A percentile compares a stretch with the other conserved stretches of the same genome.
Evolutionary conservation across 2,797 vertebrate species (phyloP).

Genomic region (Lepus townsendii): DNA sequence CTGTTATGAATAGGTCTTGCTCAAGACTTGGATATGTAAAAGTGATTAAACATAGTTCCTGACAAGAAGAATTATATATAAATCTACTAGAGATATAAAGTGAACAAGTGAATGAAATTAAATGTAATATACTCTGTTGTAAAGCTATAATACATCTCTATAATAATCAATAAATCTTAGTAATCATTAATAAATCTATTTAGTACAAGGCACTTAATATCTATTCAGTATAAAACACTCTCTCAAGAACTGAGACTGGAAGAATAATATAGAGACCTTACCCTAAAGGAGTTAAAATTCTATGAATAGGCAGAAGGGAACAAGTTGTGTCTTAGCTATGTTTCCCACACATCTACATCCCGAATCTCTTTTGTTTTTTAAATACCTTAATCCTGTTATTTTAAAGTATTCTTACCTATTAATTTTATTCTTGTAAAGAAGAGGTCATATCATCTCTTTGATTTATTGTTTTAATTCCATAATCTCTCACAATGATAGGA

Average conservation of each 20-base stretch:
- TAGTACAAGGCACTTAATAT: not conserved
- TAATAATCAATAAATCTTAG: not conserved
- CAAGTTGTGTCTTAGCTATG: not conserved
- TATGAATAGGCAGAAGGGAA: not conserved
- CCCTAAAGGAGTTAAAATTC: not conserved
- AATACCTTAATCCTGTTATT: not conserved
- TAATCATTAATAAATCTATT: not conserved
- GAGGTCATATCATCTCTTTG: not conserved
- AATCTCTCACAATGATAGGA: not conserved
- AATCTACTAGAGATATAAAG: not conserved
- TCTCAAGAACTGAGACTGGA: not conserved
- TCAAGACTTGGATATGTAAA: slow-evolving; percentile 21
- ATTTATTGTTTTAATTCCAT: slow-evolving; percentile 22
- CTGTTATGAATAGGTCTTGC: not conserved
- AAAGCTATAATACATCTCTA: not conserved
- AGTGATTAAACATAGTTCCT: not conserved
- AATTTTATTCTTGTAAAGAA: slow-evolving; percentile 21
- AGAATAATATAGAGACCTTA: not conserved
- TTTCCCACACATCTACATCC: not conserved
- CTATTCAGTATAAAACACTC: not conserved
- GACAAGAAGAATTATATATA: slow-evolving; percentile 3
- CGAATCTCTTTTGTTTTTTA: not conserved
- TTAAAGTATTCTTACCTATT: slow-evolving; percentile 2
- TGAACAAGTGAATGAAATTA: not conserved
- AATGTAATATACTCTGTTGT: not conserved